Evolutionary conservation across 92 coral and sea anemone genomes (phyloP), one percentile per base, ranked within the genome.

Genomic region (Epizoanthus scotinus): DNA sequence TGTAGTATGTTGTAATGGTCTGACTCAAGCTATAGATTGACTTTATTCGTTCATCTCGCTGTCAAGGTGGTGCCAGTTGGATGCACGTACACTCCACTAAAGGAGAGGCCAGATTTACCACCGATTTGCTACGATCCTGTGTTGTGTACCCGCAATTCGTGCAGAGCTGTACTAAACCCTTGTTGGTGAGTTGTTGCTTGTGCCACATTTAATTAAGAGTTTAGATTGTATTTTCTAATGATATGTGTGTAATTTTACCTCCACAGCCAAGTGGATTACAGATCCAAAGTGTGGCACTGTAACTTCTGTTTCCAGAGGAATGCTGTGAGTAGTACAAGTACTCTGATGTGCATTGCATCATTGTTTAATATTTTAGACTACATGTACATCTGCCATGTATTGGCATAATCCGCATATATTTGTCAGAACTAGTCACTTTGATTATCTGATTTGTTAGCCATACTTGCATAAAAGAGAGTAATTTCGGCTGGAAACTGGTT

Each of bases 61-160:
- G 40, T 14, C 54, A 47, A 95, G 98, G 98, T 95, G 68, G 98
- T 95, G 70, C 98, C 98, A 29, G 94, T 95, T 67, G 98, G 98
- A 28, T 95, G 98, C 73, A 89, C 89, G 82, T 93, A 91, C 54
- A 95, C 98, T 59, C 98, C 98, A 27, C 61, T 95, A 58, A 95
- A 89, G 80, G 98, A 95, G 69, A 81, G 95, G 57, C 98, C 98
- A 67, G 98, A 95, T 59, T 87, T 95, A 56, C 98, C 98, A 57
- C 98, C 98, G 19, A 95, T 95, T 29, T 95, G 99, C 83, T 95
- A 95, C 62, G 99, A 95, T 84, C 99, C 99, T 77, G 99, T 95
- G 13, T 87, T 95, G 58, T 95, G 99, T 74, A 86, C 96, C 31
- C 92, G 99, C 34, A 95, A 93, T 77, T 91, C 94, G 71, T 95